Conservation (phyloP, 2,797 vertebrate genomes). For the Xenops minutus region DNA sequence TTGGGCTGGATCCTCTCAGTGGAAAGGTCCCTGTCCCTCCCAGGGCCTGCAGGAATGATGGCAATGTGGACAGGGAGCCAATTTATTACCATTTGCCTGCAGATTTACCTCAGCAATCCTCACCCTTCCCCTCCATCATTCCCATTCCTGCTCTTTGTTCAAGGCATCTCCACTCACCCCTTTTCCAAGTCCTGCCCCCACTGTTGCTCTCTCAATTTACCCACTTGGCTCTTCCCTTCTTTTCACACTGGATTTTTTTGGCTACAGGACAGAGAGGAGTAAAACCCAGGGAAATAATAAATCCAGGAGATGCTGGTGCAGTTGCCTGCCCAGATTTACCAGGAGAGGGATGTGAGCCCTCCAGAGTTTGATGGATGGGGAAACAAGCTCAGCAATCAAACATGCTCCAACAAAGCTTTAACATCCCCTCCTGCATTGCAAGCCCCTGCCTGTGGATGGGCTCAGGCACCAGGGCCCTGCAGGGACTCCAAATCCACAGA, state of each 20-base stretch:
- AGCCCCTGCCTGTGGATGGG: background rate
- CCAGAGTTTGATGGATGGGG: background rate
- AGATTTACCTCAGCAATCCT: background rate
- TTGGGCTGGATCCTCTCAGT: background rate
- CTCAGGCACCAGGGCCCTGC: background rate
- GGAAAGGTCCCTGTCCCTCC: background rate
- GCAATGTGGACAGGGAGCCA: background rate
- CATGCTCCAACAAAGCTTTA: background rate
- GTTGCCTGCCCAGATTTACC: background rate
- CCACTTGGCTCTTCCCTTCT: background rate
- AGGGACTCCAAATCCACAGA: background rate
- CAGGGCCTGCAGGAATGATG: background rate
- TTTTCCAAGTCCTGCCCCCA: background rate
- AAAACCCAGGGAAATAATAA: background rate
- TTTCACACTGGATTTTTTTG: background rate
- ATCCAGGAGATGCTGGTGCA: background rate
- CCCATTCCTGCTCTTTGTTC: background rate
- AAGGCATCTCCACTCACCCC: background rate
- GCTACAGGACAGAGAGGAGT: background rate
- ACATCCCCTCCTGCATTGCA: background rate
- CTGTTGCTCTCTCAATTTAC: background rate
- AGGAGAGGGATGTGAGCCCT: background rate
- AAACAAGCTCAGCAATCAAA: background rate
- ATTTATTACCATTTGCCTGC: accelerated
- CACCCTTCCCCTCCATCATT: background rate